Evolutionary conservation across 2,797 vertebrate genomes (phyloP).

Genomic region (Threskiornis aethiopicus): DNA sequence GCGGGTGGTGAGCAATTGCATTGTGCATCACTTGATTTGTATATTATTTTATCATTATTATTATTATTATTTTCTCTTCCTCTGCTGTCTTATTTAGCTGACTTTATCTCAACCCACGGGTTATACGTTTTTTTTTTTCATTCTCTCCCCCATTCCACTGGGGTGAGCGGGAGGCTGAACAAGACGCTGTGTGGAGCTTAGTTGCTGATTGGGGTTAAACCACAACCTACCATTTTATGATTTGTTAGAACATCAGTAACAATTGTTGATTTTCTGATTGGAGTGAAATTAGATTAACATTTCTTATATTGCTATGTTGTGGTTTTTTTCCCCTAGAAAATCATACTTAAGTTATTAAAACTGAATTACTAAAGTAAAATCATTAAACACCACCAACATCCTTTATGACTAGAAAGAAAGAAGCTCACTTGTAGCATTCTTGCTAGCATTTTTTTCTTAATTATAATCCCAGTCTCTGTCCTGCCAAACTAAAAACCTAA

Average conservation of each 20-base stretch:
- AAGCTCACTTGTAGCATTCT: background rate
- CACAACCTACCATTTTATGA: background rate
- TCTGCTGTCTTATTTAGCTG: too few species aligned
- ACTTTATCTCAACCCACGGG: too few species aligned
- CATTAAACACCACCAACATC: background rate
- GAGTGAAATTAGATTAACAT: background rate
- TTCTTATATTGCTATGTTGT: background rate
- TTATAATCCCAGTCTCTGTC: background rate
- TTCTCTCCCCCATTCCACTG: too few species aligned
- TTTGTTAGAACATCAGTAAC: background rate
- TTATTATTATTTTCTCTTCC: too few species aligned
- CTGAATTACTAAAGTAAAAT: background rate
- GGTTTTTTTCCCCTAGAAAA: background rate
- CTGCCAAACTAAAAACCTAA: background rate
- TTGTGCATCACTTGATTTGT: too few species aligned
- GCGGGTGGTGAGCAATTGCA: too few species aligned
- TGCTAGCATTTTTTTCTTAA: background rate
- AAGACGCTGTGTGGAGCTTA: too few species aligned
- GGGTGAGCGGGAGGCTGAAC: too few species aligned
- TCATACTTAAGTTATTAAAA: background rate
- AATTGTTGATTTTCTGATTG: background rate
- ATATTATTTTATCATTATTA: too few species aligned
- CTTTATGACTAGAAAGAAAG: background rate
- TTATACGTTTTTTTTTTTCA: too few species aligned
- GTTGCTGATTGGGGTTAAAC: too few species aligned